These are phyloP conservation scores for Ephydatia muelleri DNA, from an alignment of 37 sponge, comb jelly and placozoan genomes.

Conservation along the genomic window DNA sequence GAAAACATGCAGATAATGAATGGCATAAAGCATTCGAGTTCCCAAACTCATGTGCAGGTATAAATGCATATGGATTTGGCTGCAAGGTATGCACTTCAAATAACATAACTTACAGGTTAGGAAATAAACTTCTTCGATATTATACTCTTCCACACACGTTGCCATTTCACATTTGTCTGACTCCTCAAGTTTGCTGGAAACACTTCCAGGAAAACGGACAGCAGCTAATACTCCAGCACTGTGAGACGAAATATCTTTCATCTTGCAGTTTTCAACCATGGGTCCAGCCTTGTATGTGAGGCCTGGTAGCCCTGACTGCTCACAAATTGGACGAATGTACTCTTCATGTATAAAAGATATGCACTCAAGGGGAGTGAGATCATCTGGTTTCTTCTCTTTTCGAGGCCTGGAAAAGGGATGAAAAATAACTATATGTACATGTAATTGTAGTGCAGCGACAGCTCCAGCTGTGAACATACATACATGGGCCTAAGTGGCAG, in stretches of 20 bases:
- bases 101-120: too few relatives aligned
- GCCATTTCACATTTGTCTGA: too few relatives aligned
- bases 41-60: too few relatives aligned
- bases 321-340: not conserved
- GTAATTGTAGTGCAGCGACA: not conserved
- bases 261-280: not conserved
- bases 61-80: too few relatives aligned
- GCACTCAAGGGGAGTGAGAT: not conserved
- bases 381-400: not conserved
- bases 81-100: too few relatives aligned
- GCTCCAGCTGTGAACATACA: too few relatives aligned
- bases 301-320: not conserved
- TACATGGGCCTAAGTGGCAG: too few relatives aligned
- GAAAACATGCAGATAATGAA: too few relatives aligned
- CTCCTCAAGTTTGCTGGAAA: not conserved
- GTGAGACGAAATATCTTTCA: not conserved
- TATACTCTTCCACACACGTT: not conserved
- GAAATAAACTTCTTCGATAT: too few relatives aligned
- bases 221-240: not conserved
- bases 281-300: not conserved
- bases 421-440: not conserved
- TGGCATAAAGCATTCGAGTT: too few relatives aligned
- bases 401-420: not conserved
- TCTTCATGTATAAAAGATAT: not conserved
- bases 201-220: not conserved